Base-by-base conservation (phyloP, 2,113 vertebrate species). In the Condylura cristata region DNA sequence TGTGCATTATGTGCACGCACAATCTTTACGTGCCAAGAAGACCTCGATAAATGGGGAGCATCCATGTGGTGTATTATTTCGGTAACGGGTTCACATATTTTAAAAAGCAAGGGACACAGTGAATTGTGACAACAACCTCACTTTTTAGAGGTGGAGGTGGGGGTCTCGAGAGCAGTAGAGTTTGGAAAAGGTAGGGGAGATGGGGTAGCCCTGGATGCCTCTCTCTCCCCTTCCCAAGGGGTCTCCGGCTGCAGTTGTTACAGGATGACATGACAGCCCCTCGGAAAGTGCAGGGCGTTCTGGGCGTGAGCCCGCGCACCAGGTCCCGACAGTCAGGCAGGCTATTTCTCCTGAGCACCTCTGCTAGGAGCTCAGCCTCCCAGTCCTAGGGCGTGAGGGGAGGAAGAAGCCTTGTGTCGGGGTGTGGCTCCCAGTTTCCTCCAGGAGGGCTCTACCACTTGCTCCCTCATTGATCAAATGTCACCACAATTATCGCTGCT, bases 381-480 rank as follows among this genome's bases (percentile, higher is more conserved):
- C 0, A 16, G 32, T 75, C 13, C n/a, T n/a, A 61, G 22, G 5
- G 39, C 63, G 17, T 56, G 56, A 82, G 20, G 11, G 26, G 7
- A 17, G 30, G 44, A 60, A 91, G 48, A 2, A 88, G 16, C 18
- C 14, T 34, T 28, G 46, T 7, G 20, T 39, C 10, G 26, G 53
- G 34, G 22, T 32, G 22, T 34, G 14, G 70, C 34, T 86, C 68
- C 39, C 56, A 72, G 41, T 26, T 39, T 87, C 75, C 32, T 14
- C 4, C 3, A 81, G 30, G 22, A 87, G 91, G 51, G 48, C n/a
- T 39, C 58, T 34, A n/a, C 53, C 70, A 12, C 66, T 96, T 74
- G 26, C 24, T 65, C 26, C 17, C 32, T 94, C 51, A 34, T 34
- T 85, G 66, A 96, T 88, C 91, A 95, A 88, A 91, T 92, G 93